Evolutionary conservation across 2,113 vertebrate species (phyloP), one percentile per base, ranked within the genome.

Genomic region (Hyperoodon ampullatus): DNA sequence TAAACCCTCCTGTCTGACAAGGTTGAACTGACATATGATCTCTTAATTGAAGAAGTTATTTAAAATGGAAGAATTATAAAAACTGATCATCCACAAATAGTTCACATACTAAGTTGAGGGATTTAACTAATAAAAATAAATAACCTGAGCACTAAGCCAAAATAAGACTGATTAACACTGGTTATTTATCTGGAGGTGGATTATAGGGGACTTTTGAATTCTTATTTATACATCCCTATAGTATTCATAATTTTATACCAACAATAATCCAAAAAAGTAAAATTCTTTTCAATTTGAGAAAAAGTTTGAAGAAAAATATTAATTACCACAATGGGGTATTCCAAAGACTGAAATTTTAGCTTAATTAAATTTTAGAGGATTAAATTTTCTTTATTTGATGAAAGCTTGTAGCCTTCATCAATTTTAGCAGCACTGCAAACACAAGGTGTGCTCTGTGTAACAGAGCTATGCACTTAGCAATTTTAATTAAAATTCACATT

Each of bases 281-380:
- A 94, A 87, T 55, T 86, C 47, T 58, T 95, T 89, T 28, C 23
- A 61, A 44, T 28, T 78, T 86, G 39, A 95, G 55, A 35, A 50
- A 94, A 95, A 75, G 3, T 9, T 53, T 68, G 71, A 74, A 77
- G 63, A 80, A 88, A 93, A 88, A 55, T 80, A 65, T 71, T 71
- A 39, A 35, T 71, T 71, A 77, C 47, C 19, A 24, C 1, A 70
- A 35, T 24, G 30, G 6, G 33, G 3, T 85, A 63, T 61, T 74
- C 8, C 70, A 84, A 95, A 95, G 39, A 47, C 12, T 39, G 77
- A 87, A 74, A 84, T 11, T 47, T 87, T 4, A 55, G 33, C 6
- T 44, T 95, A 68, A 75, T 70, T 88, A 88, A 87, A 88, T 33
- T 96, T 88, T 26, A 91, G 66, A 84, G 13, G 81, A 82, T 92